Conservation (phyloP, 30 jellyfish, hydroid and myxozoan genomes). For the Aurelia aurita region DNA sequence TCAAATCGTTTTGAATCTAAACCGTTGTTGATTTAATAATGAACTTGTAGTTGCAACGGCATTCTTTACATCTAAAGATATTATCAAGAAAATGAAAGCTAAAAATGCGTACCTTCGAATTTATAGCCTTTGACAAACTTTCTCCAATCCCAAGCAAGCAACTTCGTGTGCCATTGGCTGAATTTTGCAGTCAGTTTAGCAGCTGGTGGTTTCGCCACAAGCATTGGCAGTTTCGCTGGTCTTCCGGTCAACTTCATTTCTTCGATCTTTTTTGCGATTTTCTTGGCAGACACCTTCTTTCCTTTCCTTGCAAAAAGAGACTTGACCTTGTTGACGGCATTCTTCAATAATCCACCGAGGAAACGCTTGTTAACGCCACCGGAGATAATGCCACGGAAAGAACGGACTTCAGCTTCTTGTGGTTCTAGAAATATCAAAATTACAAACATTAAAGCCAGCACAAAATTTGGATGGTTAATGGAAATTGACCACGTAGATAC, state of each 20-base stretch:
- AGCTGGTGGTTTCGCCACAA: conserved; percentile 15
- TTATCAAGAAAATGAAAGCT: not conserved
- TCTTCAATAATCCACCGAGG: conserved; percentile 12
- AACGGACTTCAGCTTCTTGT: conserved; percentile 61
- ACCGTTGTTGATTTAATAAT: too few relatives aligned
- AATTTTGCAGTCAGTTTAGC: not conserved
- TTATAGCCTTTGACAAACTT: conserved; percentile 56
- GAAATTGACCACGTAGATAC: too few relatives aligned
- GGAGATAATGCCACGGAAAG: conserved; percentile 69
- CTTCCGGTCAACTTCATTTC: conserved; percentile 53
- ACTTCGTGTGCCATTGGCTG: conserved; percentile 47
- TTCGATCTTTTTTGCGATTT: conserved; percentile 42
- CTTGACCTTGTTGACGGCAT: conserved; percentile 36
- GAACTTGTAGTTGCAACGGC: too few relatives aligned
- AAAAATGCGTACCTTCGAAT: conserved; percentile 31
- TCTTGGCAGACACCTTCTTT: conserved; percentile 30
- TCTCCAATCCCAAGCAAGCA: conserved; percentile 72
- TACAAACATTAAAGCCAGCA: not conserved
- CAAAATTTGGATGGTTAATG: too few relatives aligned
- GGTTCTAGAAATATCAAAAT: conserved; percentile 33
- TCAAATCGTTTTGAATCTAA: too few relatives aligned
- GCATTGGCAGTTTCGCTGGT: conserved; percentile 41
- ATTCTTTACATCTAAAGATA: too few relatives aligned
- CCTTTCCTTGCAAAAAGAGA: conserved; percentile 22
- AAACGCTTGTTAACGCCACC: conserved; percentile 36